phyloP scores from a whole-genome alignment of 1,140 invertebrate species.

The Neuroterus valhalla region DNA sequence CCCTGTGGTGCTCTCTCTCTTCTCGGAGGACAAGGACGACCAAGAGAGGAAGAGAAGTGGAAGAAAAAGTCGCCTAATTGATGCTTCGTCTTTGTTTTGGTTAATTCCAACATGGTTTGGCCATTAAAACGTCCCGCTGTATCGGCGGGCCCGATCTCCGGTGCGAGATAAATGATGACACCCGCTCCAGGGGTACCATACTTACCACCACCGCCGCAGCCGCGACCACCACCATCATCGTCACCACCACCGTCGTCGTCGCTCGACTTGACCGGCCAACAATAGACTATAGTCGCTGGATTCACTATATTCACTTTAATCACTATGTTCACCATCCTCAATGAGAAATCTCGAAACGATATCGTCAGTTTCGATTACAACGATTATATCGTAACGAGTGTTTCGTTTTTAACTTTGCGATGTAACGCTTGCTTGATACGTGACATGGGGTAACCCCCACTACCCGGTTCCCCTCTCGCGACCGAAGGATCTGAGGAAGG shows the following conservation, averaged over 20 bases:
- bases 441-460: too few species aligned
- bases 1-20: constrained; percentile 27
- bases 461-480: too few species aligned
- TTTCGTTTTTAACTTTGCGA: too few species aligned
- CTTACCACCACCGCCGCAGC: constrained; percentile 65
- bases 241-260: constrained; percentile 48
- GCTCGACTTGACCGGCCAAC: constrained; percentile 37
- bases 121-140: constrained; percentile 77
- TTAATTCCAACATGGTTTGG: constrained; percentile 79
- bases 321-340: too few species aligned
- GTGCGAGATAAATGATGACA: constrained; percentile 77
- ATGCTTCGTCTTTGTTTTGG: constrained; percentile 79
- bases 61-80: constrained; percentile 77
- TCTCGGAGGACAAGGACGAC: constrained; percentile 38
- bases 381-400: too few species aligned
- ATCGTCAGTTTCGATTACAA: too few species aligned
- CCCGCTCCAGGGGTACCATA: constrained; percentile 74
- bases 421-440: too few species aligned
- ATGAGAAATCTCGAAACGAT: too few species aligned
- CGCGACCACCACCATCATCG: constrained; percentile 47
- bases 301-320: constrained; percentile 42
- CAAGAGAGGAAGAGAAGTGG: constrained; percentile 59
- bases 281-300: background rate
- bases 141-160: constrained; percentile 74
- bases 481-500: too few species aligned